Evolutionary conservation across 2,888 invertebrate species (phyloP).

Genomic region (Drosophila longiperda): DNA sequence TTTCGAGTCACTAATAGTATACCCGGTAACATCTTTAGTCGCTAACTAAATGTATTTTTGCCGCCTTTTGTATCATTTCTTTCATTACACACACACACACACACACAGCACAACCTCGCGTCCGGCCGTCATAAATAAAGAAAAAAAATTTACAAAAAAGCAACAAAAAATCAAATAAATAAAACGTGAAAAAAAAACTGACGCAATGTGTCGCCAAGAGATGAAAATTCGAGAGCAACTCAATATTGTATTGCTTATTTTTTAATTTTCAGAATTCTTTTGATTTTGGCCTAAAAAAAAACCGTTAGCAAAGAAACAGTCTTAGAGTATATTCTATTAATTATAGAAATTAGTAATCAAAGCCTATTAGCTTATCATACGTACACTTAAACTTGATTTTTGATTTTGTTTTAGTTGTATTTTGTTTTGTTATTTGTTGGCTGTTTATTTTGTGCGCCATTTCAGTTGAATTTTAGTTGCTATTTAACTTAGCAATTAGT

Average conservation of each 20-base stretch:
- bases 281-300: constrained; percentile 13
- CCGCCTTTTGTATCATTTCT: constrained; percentile 69
- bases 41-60: constrained; percentile 65
- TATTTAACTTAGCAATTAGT: constrained; percentile 75
- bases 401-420: constrained; percentile 10
- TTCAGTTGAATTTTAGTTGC: constrained; percentile 55
- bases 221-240: constrained; percentile 71
- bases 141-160: constrained; percentile 46
- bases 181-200: constrained; percentile 49
- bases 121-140: constrained; percentile 54
- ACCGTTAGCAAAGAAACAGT: constrained; percentile 7
- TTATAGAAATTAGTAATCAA: constrained; percentile 59
- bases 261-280: constrained; percentile 21
- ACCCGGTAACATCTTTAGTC: constrained; percentile 41
- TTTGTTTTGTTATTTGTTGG: constrained; percentile 18
- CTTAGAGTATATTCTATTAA: constrained; percentile 41
- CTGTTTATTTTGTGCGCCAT: constrained; percentile 26
- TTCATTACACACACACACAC: constrained; percentile 50
- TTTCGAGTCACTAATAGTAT: constrained; percentile 29
- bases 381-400: constrained; percentile 42
- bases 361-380: constrained; percentile 69
- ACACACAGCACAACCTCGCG: constrained; percentile 39
- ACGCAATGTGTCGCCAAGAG: constrained; percentile 72
- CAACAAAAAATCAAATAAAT: constrained; percentile 33
- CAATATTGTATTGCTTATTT: constrained; percentile 43